Conservation (phyloP, 2,113 vertebrate species). For the Mesitornis unicolor region DNA sequence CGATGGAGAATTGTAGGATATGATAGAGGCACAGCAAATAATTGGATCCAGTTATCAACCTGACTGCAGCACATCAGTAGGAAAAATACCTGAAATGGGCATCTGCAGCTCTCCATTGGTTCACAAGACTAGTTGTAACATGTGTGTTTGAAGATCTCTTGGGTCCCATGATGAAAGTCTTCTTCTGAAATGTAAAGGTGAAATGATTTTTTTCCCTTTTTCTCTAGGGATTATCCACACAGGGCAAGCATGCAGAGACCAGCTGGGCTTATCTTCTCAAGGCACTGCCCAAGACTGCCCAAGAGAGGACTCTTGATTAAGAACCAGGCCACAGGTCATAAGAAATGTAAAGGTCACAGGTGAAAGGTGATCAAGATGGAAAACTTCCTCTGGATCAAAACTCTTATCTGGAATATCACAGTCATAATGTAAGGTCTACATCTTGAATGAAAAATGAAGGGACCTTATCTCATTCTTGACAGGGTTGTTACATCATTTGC, state of each 20-base stretch:
- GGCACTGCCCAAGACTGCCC: too few species aligned
- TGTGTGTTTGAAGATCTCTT: neutral
- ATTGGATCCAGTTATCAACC: neutral
- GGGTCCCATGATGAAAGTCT: neutral
- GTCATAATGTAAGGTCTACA: neutral
- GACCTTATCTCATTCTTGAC: neutral
- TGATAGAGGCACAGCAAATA: neutral
- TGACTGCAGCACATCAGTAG: neutral
- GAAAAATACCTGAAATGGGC: neutral
- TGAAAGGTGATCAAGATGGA: constrained; percentile 30
- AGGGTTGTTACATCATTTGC: neutral
- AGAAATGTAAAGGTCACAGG: neutral
- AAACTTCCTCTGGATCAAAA: neutral
- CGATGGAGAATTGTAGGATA: neutral
- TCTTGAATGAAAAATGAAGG: constrained; percentile 2
- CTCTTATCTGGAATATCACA: neutral
- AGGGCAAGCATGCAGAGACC: neutral
- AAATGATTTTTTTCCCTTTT: neutral
- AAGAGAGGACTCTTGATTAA: neutral
- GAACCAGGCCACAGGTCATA: neutral
- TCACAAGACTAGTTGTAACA: neutral
- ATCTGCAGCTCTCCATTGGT: neutral
- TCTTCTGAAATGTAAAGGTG: neutral
- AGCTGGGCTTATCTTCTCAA: neutral
- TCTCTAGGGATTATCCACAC: neutral